These are phyloP conservation scores for Melanotaenia maccullochi DNA, from an alignment of 2,797 vertebrate species.

Conservation along the genomic window DNA sequence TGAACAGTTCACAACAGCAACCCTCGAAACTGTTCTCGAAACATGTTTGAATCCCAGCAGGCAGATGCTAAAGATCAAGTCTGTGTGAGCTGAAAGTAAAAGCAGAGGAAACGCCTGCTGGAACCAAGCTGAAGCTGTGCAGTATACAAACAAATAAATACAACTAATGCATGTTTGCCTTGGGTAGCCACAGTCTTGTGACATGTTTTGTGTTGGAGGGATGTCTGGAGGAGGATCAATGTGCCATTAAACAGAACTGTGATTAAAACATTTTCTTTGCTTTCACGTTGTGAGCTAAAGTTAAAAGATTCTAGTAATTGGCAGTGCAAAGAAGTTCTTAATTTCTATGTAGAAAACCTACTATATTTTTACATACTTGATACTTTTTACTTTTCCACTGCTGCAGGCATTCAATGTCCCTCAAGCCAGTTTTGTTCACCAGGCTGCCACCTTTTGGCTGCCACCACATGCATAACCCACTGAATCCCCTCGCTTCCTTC, in stretches of 20 bases:
- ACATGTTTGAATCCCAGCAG: constrained; percentile 34
- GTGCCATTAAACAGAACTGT: constrained; percentile 16
- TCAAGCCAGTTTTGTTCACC: not conserved
- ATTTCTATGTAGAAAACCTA: too few species aligned
- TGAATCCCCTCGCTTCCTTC: not conserved
- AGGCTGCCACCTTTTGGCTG: not conserved
- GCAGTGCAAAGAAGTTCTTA: not conserved
- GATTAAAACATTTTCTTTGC: constrained; percentile 4
- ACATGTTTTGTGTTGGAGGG: constrained; percentile 37
- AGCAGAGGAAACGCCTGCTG: constrained; percentile 39
- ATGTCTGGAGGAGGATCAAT: constrained; percentile 5
- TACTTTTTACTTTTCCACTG: not conserved
- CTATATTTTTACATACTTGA: too few species aligned
- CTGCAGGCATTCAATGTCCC: not conserved
- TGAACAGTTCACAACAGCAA: constrained; percentile 13
- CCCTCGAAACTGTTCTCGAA: constrained; percentile 43
- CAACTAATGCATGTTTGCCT: constrained; percentile 42
- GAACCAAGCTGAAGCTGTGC: constrained; percentile 20
- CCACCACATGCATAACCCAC: too few species aligned
- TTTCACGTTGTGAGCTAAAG: not conserved
- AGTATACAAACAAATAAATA: constrained; percentile 29
- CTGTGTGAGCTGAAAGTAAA: constrained; percentile 44
- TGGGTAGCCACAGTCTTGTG: constrained; percentile 31
- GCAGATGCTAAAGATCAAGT: constrained; percentile 50
- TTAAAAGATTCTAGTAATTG: not conserved